Conservation (phyloP, 2,888 invertebrate species). For the Drosophila neutralis region DNA sequence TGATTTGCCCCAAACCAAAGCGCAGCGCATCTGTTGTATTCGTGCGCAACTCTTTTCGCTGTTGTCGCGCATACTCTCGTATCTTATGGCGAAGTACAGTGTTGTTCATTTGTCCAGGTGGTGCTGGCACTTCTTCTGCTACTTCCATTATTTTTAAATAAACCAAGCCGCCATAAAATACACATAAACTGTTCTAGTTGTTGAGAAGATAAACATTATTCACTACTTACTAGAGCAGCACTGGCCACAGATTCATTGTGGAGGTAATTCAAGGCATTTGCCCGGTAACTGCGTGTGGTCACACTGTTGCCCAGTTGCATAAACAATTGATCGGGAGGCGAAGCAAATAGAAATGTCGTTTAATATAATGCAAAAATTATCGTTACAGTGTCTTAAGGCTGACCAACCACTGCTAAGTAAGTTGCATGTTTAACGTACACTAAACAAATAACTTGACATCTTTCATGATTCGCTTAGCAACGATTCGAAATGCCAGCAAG, state of each 20-base stretch:
- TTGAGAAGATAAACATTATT: not conserved
- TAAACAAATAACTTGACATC: not conserved
- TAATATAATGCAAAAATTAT: constrained; percentile 81
- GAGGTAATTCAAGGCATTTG: constrained; percentile 1
- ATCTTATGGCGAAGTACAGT: constrained; percentile 69
- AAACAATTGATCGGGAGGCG: constrained; percentile 41
- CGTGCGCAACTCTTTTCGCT: constrained; percentile 72
- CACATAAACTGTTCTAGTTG: constrained; percentile 2
- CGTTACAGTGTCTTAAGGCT: constrained; percentile 74
- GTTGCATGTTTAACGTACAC: not conserved
- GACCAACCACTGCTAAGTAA: constrained; percentile 81
- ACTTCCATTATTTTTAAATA: constrained; percentile 24
- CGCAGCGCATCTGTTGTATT: constrained; percentile 76
- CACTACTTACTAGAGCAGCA: not conserved
- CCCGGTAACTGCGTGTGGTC: not conserved
- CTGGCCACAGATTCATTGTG: constrained; percentile 11
- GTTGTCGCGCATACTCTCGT: constrained; percentile 68
- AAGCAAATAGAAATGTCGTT: constrained; percentile 72
- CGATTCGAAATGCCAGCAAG: constrained; percentile 89
- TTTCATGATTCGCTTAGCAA: constrained; percentile 51
- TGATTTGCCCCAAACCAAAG: constrained; percentile 82
- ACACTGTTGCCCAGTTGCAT: constrained; percentile 56
- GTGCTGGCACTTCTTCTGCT: not conserved
- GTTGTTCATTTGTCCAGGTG: not conserved
- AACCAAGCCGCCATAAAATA: not conserved